phyloP scores from a whole-genome alignment of 2,797 vertebrate genomes.

The Sebastes trivittatus region DNA sequence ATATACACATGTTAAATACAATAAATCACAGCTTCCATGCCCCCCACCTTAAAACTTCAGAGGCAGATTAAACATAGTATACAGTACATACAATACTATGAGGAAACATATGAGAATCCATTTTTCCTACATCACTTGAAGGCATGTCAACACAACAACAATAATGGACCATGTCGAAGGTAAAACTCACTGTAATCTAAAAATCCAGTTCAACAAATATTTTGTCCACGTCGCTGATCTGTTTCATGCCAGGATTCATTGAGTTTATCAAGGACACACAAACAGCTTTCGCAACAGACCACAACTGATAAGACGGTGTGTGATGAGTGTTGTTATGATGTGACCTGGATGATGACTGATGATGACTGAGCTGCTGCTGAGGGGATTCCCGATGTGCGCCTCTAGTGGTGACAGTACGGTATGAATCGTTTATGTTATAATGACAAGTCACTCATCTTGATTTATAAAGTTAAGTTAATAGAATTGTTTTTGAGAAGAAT shows the following conservation, averaged over 20 bases:
- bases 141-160: background rate
- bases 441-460: background rate
- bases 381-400: background rate
- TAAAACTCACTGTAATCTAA: background rate
- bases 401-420: background rate
- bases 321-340: background rate
- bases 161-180: background rate
- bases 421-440: background rate
- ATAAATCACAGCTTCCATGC: background rate
- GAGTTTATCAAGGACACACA: background rate
- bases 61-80: too few species aligned
- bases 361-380: background rate
- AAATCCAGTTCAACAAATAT: background rate
- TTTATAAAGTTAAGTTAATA: background rate
- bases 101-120: background rate
- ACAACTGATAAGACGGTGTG: background rate
- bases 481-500: background rate
- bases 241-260: too few species aligned
- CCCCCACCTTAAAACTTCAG: background rate
- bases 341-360: background rate
- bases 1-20: background rate
- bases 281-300: background rate
- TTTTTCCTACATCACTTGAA: background rate
- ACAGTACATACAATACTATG: background rate
- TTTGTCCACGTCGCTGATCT: background rate